A percentile compares a stretch with the other conserved stretches of the same genome.
Conservation (phyloP, 2,113 vertebrate species). For the Callithrix jacchus region DNA sequence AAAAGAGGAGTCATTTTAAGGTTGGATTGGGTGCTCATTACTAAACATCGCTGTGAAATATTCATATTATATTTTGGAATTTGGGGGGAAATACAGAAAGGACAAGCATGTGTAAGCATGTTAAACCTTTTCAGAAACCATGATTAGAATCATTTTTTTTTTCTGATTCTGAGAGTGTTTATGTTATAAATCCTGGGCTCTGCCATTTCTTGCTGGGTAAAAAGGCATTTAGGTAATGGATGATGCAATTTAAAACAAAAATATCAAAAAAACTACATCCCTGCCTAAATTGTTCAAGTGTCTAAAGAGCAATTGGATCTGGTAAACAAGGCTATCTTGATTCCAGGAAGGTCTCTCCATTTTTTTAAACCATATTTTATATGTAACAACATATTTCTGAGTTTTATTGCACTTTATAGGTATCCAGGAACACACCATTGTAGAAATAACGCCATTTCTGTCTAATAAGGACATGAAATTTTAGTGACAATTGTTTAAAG, state of each 20-base stretch:
- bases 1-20: conserved; percentile 84
- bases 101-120: conserved; percentile 66
- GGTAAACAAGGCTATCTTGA: conserved; percentile 35
- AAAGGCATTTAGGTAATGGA: conserved; percentile 59
- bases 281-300: conserved; percentile 34
- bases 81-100: conserved; percentile 66
- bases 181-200: conserved; percentile 46
- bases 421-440: not conserved
- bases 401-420: not conserved
- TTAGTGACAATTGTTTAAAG: conserved; percentile 50
- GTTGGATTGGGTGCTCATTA: conserved; percentile 79
- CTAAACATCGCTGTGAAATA: conserved; percentile 85
- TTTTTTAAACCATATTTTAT: conserved; percentile 12
- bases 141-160: conserved; percentile 48
- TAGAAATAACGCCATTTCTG: conserved; percentile 31
- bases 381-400: not conserved
- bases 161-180: conserved; percentile 44
- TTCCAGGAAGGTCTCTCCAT: conserved; percentile 56
- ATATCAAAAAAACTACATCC: conserved; percentile 13
- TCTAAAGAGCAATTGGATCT: conserved; percentile 42
- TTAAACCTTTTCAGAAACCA: conserved; percentile 68
- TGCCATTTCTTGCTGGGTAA: conserved; percentile 40
- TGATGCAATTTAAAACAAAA: conserved; percentile 64
- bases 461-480: conserved; percentile 56
- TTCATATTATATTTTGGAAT: conserved; percentile 81